Conservation (phyloP, 2,888 invertebrate genomes). For the Zhuqinia jingwanae region DNA sequence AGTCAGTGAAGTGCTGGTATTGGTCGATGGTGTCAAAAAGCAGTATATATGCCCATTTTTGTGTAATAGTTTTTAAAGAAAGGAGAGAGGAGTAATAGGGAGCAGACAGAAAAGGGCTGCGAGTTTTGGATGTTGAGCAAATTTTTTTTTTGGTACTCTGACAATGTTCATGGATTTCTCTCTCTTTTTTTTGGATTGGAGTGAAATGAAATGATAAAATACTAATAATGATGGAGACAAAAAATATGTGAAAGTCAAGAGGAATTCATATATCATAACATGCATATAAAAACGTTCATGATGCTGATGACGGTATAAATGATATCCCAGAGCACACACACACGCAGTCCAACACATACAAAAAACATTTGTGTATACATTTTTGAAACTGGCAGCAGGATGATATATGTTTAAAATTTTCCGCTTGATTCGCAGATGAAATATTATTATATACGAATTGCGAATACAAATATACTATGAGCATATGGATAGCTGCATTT, state of each 20-base stretch:
- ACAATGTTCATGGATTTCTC: neutral
- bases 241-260: conserved; percentile 27
- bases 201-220: conserved; percentile 14
- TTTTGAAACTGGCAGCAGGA: conserved; percentile 44
- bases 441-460: conserved; percentile 21
- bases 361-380: neutral
- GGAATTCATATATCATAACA: neutral
- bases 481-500: no score
- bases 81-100: neutral
- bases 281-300: neutral
- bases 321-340: neutral
- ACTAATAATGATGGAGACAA: conserved; percentile 9
- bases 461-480: neutral
- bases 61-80: neutral
- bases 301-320: neutral
- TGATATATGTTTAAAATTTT: conserved; percentile 60
- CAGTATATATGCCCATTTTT: conserved; percentile 3
- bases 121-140: conserved; percentile 13
- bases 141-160: conserved; percentile 3
- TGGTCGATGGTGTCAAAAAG: conserved; percentile 36
- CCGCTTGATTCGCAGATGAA: conserved; percentile 62
- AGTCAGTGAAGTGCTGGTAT: conserved; percentile 15
- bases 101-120: neutral
- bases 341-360: neutral
- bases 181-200: conserved; percentile 23